A percentile compares a stretch with the other conserved stretches of the same genome.
phyloP scores from a whole-genome alignment of 2,113 vertebrate genomes.

The Trogon surrucura region DNA sequence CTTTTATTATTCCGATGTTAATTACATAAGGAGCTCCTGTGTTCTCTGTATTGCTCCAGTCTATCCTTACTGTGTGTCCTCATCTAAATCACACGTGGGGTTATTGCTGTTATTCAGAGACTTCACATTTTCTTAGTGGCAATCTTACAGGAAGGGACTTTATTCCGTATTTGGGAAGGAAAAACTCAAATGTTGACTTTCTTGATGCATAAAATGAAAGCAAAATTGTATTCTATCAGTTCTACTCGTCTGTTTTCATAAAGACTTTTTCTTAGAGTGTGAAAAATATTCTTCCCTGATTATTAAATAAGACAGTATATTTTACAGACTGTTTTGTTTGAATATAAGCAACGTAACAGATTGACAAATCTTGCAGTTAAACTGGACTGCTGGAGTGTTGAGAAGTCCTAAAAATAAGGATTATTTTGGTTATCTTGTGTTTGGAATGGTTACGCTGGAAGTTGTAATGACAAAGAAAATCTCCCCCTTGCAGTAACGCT shows the following conservation, averaged over 20 bases:
- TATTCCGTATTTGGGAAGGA: background rate
- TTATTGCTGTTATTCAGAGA: background rate
- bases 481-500: background rate
- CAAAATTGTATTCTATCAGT: background rate
- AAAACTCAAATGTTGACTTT: background rate
- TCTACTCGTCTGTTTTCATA: background rate
- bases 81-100: background rate
- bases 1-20: background rate
- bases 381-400: background rate
- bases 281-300: background rate
- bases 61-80: background rate
- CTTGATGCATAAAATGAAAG: background rate
- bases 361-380: background rate
- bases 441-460: background rate
- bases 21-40: background rate
- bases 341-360: background rate
- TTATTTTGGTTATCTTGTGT: background rate
- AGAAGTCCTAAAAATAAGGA: background rate
- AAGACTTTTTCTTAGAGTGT: background rate
- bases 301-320: background rate
- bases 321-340: background rate
- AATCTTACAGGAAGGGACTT: background rate
- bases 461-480: background rate
- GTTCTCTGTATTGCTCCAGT: background rate
- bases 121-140: background rate